These are phyloP conservation scores for Natrix natrix DNA, from an alignment of 2,797 vertebrate species.

Conservation along the genomic window DNA sequence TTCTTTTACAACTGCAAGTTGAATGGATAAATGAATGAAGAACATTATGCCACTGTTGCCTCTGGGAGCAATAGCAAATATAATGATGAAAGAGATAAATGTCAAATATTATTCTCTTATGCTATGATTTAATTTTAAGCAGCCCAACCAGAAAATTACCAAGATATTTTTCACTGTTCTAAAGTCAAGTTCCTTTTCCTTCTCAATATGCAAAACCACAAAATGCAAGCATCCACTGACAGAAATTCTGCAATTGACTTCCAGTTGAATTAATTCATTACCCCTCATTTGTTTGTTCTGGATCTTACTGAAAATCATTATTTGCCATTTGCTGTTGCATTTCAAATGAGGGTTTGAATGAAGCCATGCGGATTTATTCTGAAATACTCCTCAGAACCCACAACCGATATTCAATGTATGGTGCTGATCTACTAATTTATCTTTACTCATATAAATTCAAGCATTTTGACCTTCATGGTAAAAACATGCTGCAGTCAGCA, in stretches of 20 bases:
- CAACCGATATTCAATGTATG: background rate
- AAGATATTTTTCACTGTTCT: background rate
- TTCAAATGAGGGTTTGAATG: constrained; percentile 26
- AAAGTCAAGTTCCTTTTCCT: background rate
- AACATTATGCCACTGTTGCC: background rate
- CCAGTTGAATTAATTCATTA: background rate
- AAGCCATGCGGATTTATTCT: constrained; percentile 11
- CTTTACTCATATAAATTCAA: constrained; percentile 45
- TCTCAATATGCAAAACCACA: background rate
- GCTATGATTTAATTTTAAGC: background rate
- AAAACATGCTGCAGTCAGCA: constrained; percentile 45
- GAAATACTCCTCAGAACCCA: background rate
- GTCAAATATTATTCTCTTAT: background rate
- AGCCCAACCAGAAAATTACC: background rate
- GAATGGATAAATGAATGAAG: background rate
- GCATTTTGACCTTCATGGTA: constrained; percentile 3
- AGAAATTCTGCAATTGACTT: background rate
- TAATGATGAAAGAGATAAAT: background rate
- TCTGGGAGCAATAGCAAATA: background rate
- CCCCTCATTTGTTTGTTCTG: background rate
- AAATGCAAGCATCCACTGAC: background rate
- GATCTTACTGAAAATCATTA: constrained; percentile 10
- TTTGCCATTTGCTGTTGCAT: background rate
- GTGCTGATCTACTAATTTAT: background rate
- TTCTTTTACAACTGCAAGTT: background rate